These are phyloP conservation scores for Apodemia duryi DNA, from an alignment of 2,888 invertebrate genomes.

Conservation along the genomic window DNA sequence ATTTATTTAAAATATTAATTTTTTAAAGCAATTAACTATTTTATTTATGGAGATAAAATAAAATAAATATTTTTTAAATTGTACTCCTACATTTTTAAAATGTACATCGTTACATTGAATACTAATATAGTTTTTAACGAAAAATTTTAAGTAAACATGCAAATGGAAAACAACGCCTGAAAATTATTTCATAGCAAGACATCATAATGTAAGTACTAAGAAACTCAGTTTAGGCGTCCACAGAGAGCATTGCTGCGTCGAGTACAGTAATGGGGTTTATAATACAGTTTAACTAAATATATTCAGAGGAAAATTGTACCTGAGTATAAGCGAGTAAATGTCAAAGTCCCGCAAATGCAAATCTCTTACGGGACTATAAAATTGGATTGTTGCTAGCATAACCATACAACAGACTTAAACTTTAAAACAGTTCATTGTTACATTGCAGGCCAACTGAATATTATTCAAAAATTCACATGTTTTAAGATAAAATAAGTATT, in stretches of 20 bases:
- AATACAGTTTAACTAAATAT: slow-evolving; percentile 13
- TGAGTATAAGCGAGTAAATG: background rate
- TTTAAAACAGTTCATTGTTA: slow-evolving; percentile 4
- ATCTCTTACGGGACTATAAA: background rate
- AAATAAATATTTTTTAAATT: too few species aligned
- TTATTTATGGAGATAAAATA: too few species aligned
- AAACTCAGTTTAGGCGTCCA: slow-evolving; percentile 16
- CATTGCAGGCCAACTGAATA: slow-evolving; percentile 2
- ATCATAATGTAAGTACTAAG: slow-evolving; percentile 10
- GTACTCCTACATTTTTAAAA: too few species aligned
- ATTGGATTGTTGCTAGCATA: slow-evolving; percentile 10
- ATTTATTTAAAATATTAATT: too few species aligned
- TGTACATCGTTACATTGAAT: too few species aligned
- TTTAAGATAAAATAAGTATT: background rate
- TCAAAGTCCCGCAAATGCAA: background rate
- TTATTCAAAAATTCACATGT: slow-evolving; percentile 9
- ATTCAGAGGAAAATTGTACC: background rate
- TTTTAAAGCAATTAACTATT: too few species aligned
- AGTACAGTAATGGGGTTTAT: slow-evolving; percentile 17
- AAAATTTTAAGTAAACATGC: background rate
- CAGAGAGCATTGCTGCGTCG: slow-evolving; percentile 15
- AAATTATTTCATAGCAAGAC: slow-evolving; percentile 17
- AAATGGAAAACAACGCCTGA: slow-evolving; percentile 15
- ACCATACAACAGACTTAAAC: slow-evolving; percentile 4
- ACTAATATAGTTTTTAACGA: too few species aligned